Percentiles rank a stretch among this genome's conserved stretches.
phyloP scores from a whole-genome alignment of 2,113 vertebrate species.

The Paradisaea rubra region DNA sequence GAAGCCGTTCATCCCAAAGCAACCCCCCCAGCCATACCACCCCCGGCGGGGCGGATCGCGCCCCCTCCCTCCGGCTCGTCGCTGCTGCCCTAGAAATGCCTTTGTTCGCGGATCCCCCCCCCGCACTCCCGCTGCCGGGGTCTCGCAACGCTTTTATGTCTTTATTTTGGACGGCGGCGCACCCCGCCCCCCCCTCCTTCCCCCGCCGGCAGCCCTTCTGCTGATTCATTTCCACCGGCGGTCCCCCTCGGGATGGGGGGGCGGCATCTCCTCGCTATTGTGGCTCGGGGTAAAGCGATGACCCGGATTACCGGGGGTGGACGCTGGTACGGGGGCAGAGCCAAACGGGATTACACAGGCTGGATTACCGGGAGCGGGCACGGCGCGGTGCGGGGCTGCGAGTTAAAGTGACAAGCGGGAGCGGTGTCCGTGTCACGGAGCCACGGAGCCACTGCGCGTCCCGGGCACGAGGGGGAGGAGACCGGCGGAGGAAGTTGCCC shows the following conservation, averaged over 20 bases:
- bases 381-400: neutral
- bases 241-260: neutral
- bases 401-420: neutral
- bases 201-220: slow-evolving; percentile 48
- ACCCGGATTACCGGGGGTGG: slow-evolving; percentile 3
- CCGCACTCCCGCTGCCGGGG: neutral
- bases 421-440: neutral
- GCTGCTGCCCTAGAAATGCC: slow-evolving; percentile 58
- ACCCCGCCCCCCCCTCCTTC: neutral
- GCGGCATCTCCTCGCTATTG: neutral
- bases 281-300: neutral
- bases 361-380: neutral
- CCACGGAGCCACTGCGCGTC: neutral
- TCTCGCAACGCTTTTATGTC: neutral
- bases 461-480: neutral
- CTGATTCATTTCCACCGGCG: slow-evolving; percentile 71
- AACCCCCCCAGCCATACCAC: neutral
- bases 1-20: neutral
- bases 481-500: neutral
- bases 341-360: neutral
- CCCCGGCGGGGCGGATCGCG: neutral
- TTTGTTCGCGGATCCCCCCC: slow-evolving; percentile 34
- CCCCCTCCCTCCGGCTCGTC: slow-evolving; percentile 37
- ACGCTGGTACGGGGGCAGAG: neutral
- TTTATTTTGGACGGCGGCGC: neutral